Evolutionary conservation across 2,113 vertebrate species (phyloP).

Genomic region (Notothenia coriiceps): DNA sequence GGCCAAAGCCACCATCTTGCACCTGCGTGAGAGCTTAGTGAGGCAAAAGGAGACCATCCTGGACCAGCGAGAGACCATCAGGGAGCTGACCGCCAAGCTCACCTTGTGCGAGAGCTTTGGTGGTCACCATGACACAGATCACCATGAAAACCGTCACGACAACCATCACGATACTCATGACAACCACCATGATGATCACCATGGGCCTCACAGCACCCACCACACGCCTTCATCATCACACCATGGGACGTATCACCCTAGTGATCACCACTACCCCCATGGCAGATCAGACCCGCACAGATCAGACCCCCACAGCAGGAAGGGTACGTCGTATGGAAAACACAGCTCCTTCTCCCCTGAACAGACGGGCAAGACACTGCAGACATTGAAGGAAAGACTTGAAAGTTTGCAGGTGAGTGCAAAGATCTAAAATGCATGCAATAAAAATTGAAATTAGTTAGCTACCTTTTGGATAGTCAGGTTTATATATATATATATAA

Average conservation of each 20-base stretch:
- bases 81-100: conserved; percentile 87
- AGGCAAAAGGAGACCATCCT: conserved; percentile 89
- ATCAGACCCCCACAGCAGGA: conserved; percentile 69
- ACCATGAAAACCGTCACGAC: conserved; percentile 69
- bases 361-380: conserved; percentile 85
- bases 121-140: conserved; percentile 59
- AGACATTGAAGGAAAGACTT: conserved; percentile 86
- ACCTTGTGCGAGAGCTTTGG: conserved; percentile 86
- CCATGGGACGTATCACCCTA: conserved; percentile 59
- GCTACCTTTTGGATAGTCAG: too few species aligned
- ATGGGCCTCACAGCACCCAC: conserved; percentile 56
- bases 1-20: conserved; percentile 87
- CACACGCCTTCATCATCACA: conserved; percentile 53
- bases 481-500: too few species aligned
- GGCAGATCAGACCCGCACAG: conserved; percentile 52
- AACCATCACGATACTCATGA: conserved; percentile 53
- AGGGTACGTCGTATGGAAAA: conserved; percentile 63
- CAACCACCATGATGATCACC: conserved; percentile 63
- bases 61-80: conserved; percentile 87
- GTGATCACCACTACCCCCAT: conserved; percentile 72
- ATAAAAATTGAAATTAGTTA: too few species aligned
- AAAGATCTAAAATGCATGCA: neutral
- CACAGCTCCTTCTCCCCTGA: conserved; percentile 79
- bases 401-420: conserved; percentile 85
- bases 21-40: conserved; percentile 87